These are phyloP conservation scores for Dynastes hyllus DNA, from an alignment of 2,888 invertebrate species.

Conservation along the genomic window DNA sequence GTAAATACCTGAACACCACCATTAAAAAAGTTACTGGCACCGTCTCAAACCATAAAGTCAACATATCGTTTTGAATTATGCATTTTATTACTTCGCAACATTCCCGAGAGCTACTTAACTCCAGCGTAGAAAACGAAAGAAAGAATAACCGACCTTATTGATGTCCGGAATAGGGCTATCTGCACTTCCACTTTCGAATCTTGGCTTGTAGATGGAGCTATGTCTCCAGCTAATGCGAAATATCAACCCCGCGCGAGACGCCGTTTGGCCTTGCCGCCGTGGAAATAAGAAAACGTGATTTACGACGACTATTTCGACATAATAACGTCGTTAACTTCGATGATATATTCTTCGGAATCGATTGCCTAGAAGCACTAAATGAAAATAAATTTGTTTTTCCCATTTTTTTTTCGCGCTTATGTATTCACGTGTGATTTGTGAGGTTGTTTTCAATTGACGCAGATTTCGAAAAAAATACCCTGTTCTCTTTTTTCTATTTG, in stretches of 20 bases:
- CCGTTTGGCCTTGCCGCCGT: slow-evolving; percentile 54
- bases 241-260: slow-evolving; percentile 56
- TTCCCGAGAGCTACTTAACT: slow-evolving; percentile 31
- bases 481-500: slow-evolving; percentile 8
- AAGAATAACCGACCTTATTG: slow-evolving; percentile 37
- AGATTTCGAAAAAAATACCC: slow-evolving; percentile 23
- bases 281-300: slow-evolving; percentile 65
- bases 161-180: slow-evolving; percentile 11
- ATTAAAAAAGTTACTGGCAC: slow-evolving; percentile 53
- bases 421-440: slow-evolving; percentile 53
- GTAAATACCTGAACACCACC: slow-evolving; percentile 24
- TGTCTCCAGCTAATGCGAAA: slow-evolving; percentile 21
- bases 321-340: slow-evolving; percentile 49
- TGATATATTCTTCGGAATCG: slow-evolving; percentile 49
- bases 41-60: slow-evolving; percentile 56
- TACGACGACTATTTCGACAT: slow-evolving; percentile 60
- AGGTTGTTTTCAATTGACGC: slow-evolving; percentile 46
- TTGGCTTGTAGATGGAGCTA: slow-evolving; percentile 61
- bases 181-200: slow-evolving; percentile 53
- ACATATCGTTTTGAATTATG: slow-evolving; percentile 59
- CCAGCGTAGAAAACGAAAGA: slow-evolving; percentile 18
- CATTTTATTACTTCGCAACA: slow-evolving; percentile 58
- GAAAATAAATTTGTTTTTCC: slow-evolving; percentile 44
- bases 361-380: slow-evolving; percentile 44
- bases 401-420: slow-evolving; percentile 47